Percentiles rank a stretch among this genome's conserved stretches.
phyloP scores from a whole-genome alignment of 1,140 invertebrate species.

The Drosophila carrolli region DNA sequence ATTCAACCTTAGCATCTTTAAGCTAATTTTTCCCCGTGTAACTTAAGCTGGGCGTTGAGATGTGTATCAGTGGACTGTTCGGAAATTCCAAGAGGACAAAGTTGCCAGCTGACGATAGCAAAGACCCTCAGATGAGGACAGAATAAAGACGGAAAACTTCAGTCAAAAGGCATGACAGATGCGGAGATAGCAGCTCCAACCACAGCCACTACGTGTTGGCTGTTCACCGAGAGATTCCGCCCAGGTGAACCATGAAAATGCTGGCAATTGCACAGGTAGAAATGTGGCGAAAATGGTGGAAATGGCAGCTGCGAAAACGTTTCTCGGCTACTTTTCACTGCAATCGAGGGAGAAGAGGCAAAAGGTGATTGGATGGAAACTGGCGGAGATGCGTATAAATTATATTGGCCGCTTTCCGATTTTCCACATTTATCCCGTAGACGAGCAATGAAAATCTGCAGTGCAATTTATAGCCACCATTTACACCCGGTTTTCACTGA shows the following conservation, averaged over 20 bases:
- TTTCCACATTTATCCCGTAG: conserved; percentile 22
- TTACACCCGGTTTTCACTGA: conserved; percentile 4
- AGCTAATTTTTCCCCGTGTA: background rate
- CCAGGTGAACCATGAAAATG: conserved; percentile 51
- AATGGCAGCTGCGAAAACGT: conserved; percentile 46
- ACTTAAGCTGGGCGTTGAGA: conserved; percentile 8
- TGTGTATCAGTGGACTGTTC: conserved; percentile 18
- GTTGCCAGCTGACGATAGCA: conserved; percentile 25
- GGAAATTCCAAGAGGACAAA: conserved; percentile 31
- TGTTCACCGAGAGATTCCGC: conserved; percentile 34
- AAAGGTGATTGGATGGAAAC: conserved; percentile 30
- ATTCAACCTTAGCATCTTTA: too few relatives aligned
- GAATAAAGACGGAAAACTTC: conserved; percentile 5
- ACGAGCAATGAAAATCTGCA: conserved; percentile 23
- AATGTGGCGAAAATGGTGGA: background rate
- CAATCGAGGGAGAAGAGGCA: conserved; percentile 15
- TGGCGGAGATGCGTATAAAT: conserved; percentile 48
- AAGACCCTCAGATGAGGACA: background rate
- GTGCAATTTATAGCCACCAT: conserved; percentile 31
- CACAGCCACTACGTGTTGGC: conserved; percentile 25
- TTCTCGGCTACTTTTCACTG: conserved; percentile 42
- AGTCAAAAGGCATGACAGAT: conserved; percentile 66
- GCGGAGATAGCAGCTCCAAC: conserved; percentile 35
- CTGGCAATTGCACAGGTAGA: conserved; percentile 37
- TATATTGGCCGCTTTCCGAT: conserved; percentile 24